Base-by-base conservation (phyloP, 35 echinoderm and acorn worm species). In the Heliocidaris tuberculata region DNA sequence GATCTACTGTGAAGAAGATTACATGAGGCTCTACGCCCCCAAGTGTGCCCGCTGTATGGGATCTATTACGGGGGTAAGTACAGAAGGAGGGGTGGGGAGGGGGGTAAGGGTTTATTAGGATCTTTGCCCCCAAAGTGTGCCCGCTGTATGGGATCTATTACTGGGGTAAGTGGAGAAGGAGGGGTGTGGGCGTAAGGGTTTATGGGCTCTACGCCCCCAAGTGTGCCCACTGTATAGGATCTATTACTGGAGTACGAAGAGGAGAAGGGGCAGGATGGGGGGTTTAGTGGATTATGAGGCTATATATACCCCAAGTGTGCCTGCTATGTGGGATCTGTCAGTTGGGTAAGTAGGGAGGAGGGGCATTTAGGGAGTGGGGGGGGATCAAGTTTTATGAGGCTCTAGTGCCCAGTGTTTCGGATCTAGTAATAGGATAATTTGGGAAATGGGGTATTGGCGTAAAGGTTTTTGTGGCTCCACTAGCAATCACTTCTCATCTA, bases 1-100 rank as follows among this genome's bases (percentile, higher is more conserved):
- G 90, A 88, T 99, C 7, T 99, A 96, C 94, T 99, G 98, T 94
- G 97, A 99, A 60, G 94, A 95, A 2, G 97, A 97, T 97, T 99
- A 95, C 90, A 95, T 60, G 88, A 96, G 88, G 60, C 87, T 97
- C 27, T 99, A 97, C 54, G 97, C 98, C 19, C 95, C 96, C 3
- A 95, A 94, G 56, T 97, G 98, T 56, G 65, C 85, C 90, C 88
- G 94, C 90, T 97, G 98, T 88, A 32, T 60, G 29, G 35, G 94
- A 48, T 50, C 94, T 8, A 94, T 99, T 48, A 85, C 95, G 7
- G 98, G 98, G 94, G 98, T 99, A 94, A 96, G 97, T 89, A 30
- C 2, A 56, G 52, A 56, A 56, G 15, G 10, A 56, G 52, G 52
- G 10, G 52, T 2, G 8, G 50, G 50, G 50, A 52, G 50, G 50